phyloP scores from a whole-genome alignment of 2,888 invertebrate species.

The Erebia ligea region DNA sequence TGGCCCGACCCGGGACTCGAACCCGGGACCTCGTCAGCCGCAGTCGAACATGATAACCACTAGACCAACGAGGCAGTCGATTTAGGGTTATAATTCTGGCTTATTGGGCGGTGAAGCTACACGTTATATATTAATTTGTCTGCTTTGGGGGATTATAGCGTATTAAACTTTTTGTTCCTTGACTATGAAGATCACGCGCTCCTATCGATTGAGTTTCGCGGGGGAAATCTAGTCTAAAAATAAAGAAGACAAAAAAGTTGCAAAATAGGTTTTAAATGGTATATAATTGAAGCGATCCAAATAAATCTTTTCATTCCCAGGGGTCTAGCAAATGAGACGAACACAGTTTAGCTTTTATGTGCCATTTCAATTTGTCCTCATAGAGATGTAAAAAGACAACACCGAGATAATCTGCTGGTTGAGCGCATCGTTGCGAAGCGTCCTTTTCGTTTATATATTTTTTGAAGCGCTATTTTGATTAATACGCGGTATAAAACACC shows the following conservation, averaged over 20 bases:
- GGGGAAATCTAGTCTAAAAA: too few relatives aligned
- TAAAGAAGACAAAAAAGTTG: background rate
- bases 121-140: too few relatives aligned
- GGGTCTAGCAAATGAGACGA: conserved; percentile 36
- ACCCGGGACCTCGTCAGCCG: too few relatives aligned
- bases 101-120: too few relatives aligned
- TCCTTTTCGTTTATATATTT: conserved; percentile 2
- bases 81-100: too few relatives aligned
- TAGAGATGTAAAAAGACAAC: conserved; percentile 35
- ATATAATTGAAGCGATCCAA: conserved; percentile 20
- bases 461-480: conserved; percentile 5
- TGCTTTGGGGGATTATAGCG: too few relatives aligned
- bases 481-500: background rate
- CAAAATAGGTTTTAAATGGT: background rate
- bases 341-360: conserved; percentile 37
- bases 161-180: too few relatives aligned
- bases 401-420: conserved; percentile 31
- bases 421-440: conserved; percentile 26
- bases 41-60: too few relatives aligned
- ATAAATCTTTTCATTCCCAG: conserved; percentile 32
- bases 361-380: conserved; percentile 37
- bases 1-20: too few relatives aligned
- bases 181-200: too few relatives aligned
- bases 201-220: too few relatives aligned
- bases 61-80: too few relatives aligned